phyloP scores from a whole-genome alignment of 1,140 invertebrate species.

The Dreissena rostriformis region DNA sequence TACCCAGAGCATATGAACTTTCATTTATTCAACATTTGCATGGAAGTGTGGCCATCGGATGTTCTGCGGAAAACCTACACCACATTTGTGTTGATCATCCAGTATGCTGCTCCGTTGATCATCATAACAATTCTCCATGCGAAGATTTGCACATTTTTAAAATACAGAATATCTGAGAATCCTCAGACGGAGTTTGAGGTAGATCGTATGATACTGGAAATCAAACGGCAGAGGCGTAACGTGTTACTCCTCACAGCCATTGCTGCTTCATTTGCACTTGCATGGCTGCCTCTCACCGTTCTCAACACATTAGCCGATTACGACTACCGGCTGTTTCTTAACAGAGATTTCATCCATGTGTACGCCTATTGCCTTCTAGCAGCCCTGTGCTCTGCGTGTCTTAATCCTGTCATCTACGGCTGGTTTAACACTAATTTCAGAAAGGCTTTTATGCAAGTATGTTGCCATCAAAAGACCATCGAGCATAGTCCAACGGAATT shows the following conservation, averaged over 20 bases:
- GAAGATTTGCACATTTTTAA: slow-evolving; percentile 78
- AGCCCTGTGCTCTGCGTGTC: slow-evolving; percentile 83
- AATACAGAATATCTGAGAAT: slow-evolving; percentile 71
- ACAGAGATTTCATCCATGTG: slow-evolving; percentile 80
- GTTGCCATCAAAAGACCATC: too few species aligned
- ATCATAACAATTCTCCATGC: slow-evolving; percentile 76
- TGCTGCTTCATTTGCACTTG: slow-evolving; percentile 81
- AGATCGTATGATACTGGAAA: slow-evolving; percentile 63
- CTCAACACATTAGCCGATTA: slow-evolving; percentile 82
- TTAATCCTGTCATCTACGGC: slow-evolving; percentile 72
- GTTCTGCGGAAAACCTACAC: slow-evolving; percentile 69
- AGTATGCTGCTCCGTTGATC: slow-evolving; percentile 75
- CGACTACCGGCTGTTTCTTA: slow-evolving; percentile 67
- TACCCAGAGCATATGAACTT: slow-evolving; percentile 59
- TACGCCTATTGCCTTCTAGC: slow-evolving; percentile 84
- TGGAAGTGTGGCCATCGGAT: slow-evolving; percentile 67
- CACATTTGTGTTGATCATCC: slow-evolving; percentile 66
- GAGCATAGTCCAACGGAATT: slow-evolving; percentile 45
- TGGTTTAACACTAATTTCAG: slow-evolving; percentile 75
- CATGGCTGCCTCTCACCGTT: slow-evolving; percentile 84
- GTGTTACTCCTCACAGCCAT: slow-evolving; percentile 82
- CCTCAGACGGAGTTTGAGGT: slow-evolving; percentile 49
- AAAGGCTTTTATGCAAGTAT: slow-evolving; percentile 45
- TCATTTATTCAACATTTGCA: slow-evolving; percentile 68
- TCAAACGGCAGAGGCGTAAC: slow-evolving; percentile 83